Conservation (phyloP, 2,888 invertebrate species). For the Tipula unca region DNA sequence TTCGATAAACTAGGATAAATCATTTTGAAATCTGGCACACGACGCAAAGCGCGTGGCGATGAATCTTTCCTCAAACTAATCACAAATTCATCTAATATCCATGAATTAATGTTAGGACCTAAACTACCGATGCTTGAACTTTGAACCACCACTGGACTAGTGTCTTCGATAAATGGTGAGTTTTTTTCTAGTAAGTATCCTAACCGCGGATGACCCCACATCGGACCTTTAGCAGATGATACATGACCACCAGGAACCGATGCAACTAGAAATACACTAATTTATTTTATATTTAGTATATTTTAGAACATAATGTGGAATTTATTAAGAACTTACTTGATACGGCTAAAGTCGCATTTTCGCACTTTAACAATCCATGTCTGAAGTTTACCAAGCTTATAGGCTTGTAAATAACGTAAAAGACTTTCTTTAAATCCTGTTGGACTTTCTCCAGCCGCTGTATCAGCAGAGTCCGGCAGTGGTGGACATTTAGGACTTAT, state of each 20-base stretch:
- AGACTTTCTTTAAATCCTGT: slow-evolving; percentile 76
- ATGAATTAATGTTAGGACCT: slow-evolving; percentile 58
- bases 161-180: slow-evolving; percentile 47
- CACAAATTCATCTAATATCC: slow-evolving; percentile 71
- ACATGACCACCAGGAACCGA: slow-evolving; percentile 79
- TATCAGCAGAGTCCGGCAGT: slow-evolving; percentile 47
- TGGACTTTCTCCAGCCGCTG: slow-evolving; percentile 62
- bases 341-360: slow-evolving; percentile 68
- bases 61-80: slow-evolving; percentile 50
- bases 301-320: background rate
- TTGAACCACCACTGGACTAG: slow-evolving; percentile 72
- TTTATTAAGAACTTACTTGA: slow-evolving; percentile 53
- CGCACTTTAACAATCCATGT: slow-evolving; percentile 67
- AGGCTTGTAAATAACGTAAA: slow-evolving; percentile 65
- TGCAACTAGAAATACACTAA: slow-evolving; percentile 73
- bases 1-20: slow-evolving; percentile 77
- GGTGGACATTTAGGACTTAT: slow-evolving; percentile 71
- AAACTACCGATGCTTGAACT: slow-evolving; percentile 86
- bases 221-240: slow-evolving; percentile 43
- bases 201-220: slow-evolving; percentile 57
- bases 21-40: slow-evolving; percentile 49
- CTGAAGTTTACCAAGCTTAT: slow-evolving; percentile 56
- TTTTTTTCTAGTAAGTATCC: slow-evolving; percentile 57
- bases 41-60: slow-evolving; percentile 45
- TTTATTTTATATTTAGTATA: background rate